These are phyloP conservation scores for Bovichtus diacanthus DNA, from an alignment of 2,797 vertebrate species.

Conservation along the genomic window DNA sequence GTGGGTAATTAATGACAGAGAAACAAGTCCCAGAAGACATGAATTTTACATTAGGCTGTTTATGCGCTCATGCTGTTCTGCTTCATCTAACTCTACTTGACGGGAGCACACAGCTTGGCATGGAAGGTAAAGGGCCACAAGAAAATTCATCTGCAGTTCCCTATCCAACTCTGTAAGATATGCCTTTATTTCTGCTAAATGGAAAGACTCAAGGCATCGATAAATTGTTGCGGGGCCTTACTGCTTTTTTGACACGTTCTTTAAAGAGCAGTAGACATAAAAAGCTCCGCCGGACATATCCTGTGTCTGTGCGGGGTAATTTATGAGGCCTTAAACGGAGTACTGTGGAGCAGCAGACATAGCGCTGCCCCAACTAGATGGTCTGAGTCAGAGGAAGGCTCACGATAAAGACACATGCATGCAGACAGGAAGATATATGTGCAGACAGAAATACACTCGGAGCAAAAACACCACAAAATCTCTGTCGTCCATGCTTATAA, in stretches of 20 bases:
- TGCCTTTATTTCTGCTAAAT: slow-evolving; percentile 53
- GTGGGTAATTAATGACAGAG: slow-evolving; percentile 79
- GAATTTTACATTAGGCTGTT: slow-evolving; percentile 81
- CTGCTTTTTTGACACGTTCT: slow-evolving; percentile 64
- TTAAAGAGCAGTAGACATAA: slow-evolving; percentile 75
- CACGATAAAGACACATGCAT: slow-evolving; percentile 45
- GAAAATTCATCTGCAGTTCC: slow-evolving; percentile 38
- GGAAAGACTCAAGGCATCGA: slow-evolving; percentile 36
- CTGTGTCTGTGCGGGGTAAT: slow-evolving; percentile 71
- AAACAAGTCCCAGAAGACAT: slow-evolving; percentile 80
- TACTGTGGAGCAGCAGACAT: slow-evolving; percentile 56
- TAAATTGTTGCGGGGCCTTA: slow-evolving; percentile 31
- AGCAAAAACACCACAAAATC: slow-evolving; percentile 33
- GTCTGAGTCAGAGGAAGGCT: slow-evolving; percentile 56
- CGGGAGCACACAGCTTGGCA: slow-evolving; percentile 36
- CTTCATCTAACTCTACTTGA: slow-evolving; percentile 57
- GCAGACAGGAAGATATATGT: slow-evolving; percentile 59
- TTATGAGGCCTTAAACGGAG: slow-evolving; percentile 76
- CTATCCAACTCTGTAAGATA: slow-evolving; percentile 23
- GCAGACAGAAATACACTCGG: slow-evolving; percentile 49
- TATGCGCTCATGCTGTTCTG: slow-evolving; percentile 60
- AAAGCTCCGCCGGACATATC: slow-evolving; percentile 72
- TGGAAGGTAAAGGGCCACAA: slow-evolving; percentile 41
- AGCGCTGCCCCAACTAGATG: slow-evolving; percentile 52
- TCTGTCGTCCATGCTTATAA: slow-evolving; percentile 37